Conservation (phyloP, 2,888 invertebrate genomes). For the Drosophila tanythrix region DNA sequence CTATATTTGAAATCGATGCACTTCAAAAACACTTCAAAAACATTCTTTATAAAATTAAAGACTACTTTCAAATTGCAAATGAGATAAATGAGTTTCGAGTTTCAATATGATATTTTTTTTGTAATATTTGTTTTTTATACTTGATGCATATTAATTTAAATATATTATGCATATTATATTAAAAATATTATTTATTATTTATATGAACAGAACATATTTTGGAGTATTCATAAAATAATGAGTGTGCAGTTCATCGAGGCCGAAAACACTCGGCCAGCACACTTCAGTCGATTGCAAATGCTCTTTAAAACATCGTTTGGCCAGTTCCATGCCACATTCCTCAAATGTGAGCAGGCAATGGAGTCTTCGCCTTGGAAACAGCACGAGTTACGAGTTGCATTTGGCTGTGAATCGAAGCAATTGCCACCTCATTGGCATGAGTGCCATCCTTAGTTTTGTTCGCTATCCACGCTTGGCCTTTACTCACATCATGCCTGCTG, state of each 20-base stretch:
- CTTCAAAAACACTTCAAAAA: background rate
- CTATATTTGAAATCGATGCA: background rate
- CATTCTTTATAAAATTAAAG: background rate
- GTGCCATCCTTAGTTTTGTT: slow-evolving; percentile 25
- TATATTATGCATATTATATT: background rate
- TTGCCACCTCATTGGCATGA: slow-evolving; percentile 22
- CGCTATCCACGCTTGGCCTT: slow-evolving; percentile 7
- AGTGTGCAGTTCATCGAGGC: background rate
- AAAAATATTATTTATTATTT: background rate
- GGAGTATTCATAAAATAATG: no score
- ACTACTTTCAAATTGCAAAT: background rate
- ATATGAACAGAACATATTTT: background rate
- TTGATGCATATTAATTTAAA: background rate
- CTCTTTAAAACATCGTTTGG: slow-evolving; percentile 19
- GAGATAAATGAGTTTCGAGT: background rate
- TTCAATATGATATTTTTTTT: background rate
- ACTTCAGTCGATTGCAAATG: slow-evolving; percentile 23
- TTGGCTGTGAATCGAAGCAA: slow-evolving; percentile 47
- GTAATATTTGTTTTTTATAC: background rate
- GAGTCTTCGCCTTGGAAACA: slow-evolving; percentile 16
- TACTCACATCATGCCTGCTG: background rate
- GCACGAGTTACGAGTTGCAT: slow-evolving; percentile 14
- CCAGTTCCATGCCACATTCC: slow-evolving; percentile 5
- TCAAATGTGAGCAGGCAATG: slow-evolving; percentile 37
- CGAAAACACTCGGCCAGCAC: background rate